Evolutionary conservation across 2,113 vertebrate genomes (phyloP), one percentile per base, ranked within the genome.

Genomic region (Cinclus mexicanus): DNA sequence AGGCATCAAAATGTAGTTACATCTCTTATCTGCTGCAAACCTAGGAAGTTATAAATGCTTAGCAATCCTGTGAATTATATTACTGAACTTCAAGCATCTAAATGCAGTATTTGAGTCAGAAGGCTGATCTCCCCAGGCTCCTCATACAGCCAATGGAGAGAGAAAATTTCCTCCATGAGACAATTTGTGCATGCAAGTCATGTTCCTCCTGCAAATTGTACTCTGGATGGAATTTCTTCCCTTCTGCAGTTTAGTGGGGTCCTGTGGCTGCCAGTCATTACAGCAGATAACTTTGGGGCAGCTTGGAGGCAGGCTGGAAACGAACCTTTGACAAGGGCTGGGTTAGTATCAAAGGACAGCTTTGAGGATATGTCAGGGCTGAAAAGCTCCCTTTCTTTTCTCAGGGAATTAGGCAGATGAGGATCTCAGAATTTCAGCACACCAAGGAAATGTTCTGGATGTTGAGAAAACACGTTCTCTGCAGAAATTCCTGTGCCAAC

Each of bases 381-480:
- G 25, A 33, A 25, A 13, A 33, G 15, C 12, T 83, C 12, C 9
- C 19, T 16, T 92, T 49, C 26, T 53, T 75, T 83, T 67, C 61
- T 41, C 24, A 64, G 41, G 22, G 68, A 81, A 59, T 77, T 12
- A 39, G n/a, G 46, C 20, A 63, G 21, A 55, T 46, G 26, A 57
- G 7, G 29, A 81, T 39, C 15, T 77, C 42, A 33, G 42, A 65
- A 78, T 44, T 87, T 55, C 60, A 63, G 20, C 11, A 25, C 0
- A 3, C 3, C 0, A 2, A 72, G 78, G 13, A 31, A 84, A n/a
- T 23, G 7, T 23, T 90, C 78, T 80, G 28, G 20, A 21, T 37
- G 13, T n/a, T 0, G 2, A 14, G 10, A 23, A 74, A 65, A 46
- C 2, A 6, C 0, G 0, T 37, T 61, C 39, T 83, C 25, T 82